Evolutionary conservation across 2,797 vertebrate species (phyloP), one percentile per base, ranked within the genome.

Genomic region (Gila robusta): DNA sequence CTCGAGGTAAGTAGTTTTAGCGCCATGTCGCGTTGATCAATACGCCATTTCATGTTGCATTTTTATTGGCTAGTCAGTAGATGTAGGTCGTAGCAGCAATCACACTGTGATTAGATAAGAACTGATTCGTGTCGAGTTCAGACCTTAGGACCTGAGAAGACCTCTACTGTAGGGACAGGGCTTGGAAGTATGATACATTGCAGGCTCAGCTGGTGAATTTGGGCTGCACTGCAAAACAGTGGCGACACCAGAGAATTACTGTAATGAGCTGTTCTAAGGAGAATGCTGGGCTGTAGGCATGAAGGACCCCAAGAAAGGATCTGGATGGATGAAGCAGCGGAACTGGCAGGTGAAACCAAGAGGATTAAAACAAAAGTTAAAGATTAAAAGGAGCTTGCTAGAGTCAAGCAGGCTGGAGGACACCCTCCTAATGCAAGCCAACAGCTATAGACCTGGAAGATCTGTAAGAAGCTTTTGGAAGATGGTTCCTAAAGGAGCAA

Each of bases 371-470:
- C 16, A 67, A 52, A 35, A 52, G 79, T 49, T 35, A 69, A 35
- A 52, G 35, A 32, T 37, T 49, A 21, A n/a, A 35, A n/a, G n/a
- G 44, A 26, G 49, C 37, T 81, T 81, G 79, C 16, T 23, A 2
- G 14, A 81, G 6, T 54, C 12, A 44, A 21, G 9, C 16, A 41
- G 8, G 32, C 66, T 81, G 32, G 14, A 52, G 35, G 35, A 56
- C 49, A 81, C 16, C 54, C 12, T 56, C 21, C 44, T 67, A 81
- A 81, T 69, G 35, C 49, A 81, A 56, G 12, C 47, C 47, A 39
- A n/a, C 12, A 23, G 41, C 62, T 67, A 23, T 32, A 80, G 41
- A 44, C 44, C 74, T 32, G 28, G 26, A 49, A 32, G 26, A 52
- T 49, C 8, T 80, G 5, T 32, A 52, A 12, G 19, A 70, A 9